Conservation (phyloP, 2,888 invertebrate genomes). For the Allygus modestus region DNA sequence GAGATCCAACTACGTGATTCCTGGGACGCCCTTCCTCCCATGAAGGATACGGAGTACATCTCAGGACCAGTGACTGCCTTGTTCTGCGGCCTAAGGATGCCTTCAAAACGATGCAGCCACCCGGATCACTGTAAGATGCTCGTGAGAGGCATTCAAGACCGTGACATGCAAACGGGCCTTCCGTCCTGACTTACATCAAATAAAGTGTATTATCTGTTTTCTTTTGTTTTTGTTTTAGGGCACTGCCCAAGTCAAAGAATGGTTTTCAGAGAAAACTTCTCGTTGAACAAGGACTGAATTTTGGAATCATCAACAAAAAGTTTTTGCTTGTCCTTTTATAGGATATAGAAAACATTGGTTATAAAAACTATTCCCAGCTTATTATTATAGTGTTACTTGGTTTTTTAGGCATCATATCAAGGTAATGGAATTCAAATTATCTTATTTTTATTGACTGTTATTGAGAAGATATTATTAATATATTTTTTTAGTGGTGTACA, state of each 20-base stretch:
- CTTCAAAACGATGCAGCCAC: background rate
- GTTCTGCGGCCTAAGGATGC: conserved; percentile 12
- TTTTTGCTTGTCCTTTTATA: background rate
- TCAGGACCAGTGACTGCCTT: background rate
- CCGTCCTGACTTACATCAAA: too few species aligned
- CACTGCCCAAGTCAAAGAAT: background rate
- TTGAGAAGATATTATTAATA: too few species aligned
- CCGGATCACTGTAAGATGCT: background rate
- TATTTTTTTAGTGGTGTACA: too few species aligned
- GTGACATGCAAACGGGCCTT: conserved; percentile 12
- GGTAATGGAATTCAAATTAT: too few species aligned
- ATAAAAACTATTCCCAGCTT: too few species aligned
- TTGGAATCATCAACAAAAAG: background rate
- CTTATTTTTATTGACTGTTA: too few species aligned
- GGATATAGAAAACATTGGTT: background rate
- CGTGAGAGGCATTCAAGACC: background rate
- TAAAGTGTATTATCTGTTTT: too few species aligned
- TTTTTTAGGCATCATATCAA: too few species aligned
- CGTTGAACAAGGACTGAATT: background rate
- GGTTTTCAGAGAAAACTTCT: conserved; percentile 25
- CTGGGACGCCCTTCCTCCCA: background rate
- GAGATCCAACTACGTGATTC: background rate
- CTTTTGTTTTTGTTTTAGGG: background rate
- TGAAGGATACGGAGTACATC: background rate
- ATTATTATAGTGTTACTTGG: too few species aligned